These are phyloP conservation scores for Limnephilus lunatus DNA, from an alignment of 2,888 invertebrate genomes.

Conservation along the genomic window DNA sequence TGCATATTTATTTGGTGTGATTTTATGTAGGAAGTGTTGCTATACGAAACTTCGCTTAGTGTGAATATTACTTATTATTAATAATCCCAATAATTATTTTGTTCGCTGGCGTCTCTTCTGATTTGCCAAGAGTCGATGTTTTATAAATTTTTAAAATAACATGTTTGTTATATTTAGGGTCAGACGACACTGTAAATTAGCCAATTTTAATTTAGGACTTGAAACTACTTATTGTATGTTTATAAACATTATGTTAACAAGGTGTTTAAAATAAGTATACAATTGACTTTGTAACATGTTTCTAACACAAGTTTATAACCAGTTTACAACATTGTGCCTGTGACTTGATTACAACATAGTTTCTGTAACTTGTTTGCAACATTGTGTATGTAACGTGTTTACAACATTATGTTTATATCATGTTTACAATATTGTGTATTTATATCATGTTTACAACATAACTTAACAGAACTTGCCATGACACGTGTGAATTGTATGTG, in stretches of 20 bases:
- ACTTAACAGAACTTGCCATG: constrained; percentile 38
- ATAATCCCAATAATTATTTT: neutral
- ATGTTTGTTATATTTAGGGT: neutral
- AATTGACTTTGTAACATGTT: neutral
- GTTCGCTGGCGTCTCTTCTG: neutral
- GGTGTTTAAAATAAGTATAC: neutral
- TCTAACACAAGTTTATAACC: neutral
- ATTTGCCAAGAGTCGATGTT: neutral
- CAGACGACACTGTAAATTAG: constrained; percentile 30
- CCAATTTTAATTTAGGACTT: constrained; percentile 33
- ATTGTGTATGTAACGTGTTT: neutral
- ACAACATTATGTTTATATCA: neutral
- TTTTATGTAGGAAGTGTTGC: neutral
- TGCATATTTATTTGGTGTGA: constrained; percentile 42
- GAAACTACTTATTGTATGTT: constrained; percentile 32
- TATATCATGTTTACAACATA: neutral
- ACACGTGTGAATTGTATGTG: constrained; percentile 30
- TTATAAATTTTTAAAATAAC: constrained; percentile 11
- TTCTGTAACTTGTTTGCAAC: neutral
- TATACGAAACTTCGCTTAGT: neutral
- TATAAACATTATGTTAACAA: constrained; percentile 10
- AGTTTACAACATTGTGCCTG: too few species aligned
- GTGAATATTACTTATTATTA: constrained; percentile 1
- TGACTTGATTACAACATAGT: neutral
- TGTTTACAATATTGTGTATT: neutral